These are phyloP conservation scores for Cacatua alba DNA, from an alignment of 2,113 vertebrate genomes.

Conservation along the genomic window DNA sequence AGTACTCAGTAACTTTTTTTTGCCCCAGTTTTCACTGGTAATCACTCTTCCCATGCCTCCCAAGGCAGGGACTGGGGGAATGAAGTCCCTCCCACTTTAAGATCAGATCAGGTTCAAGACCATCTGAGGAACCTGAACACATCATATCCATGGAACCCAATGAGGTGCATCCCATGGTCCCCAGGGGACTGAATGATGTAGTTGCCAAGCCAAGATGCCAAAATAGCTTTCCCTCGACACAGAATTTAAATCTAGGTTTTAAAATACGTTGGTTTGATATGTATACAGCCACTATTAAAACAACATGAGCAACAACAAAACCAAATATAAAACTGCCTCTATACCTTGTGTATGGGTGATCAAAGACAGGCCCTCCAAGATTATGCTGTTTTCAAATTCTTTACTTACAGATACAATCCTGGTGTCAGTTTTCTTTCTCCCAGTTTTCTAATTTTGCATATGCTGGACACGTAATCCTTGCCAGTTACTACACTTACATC, in stretches of 20 bases:
- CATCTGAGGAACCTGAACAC: not conserved
- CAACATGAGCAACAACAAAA: not conserved
- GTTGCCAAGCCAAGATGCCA: not conserved
- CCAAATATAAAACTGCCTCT: not conserved
- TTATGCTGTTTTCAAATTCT: not conserved
- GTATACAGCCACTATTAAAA: not conserved
- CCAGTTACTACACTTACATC: not conserved
- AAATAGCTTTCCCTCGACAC: not conserved
- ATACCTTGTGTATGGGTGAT: not conserved
- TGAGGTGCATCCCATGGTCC: not conserved
- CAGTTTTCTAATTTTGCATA: not conserved
- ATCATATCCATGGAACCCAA: not conserved
- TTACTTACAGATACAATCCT: not conserved
- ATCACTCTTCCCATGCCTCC: not conserved
- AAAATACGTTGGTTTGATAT: not conserved
- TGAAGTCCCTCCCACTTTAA: not conserved
- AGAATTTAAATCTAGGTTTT: not conserved
- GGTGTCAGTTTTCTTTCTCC: not conserved
- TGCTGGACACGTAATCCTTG: not conserved
- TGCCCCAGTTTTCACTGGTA: not conserved
- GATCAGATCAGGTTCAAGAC: not conserved
- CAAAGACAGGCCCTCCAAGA: not conserved
- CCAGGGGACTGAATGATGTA: not conserved
- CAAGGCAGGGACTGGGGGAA: not conserved
- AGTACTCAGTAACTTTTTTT: not conserved